Conservation (phyloP, 2,888 invertebrate genomes). For the Nomada hirtipes region DNA sequence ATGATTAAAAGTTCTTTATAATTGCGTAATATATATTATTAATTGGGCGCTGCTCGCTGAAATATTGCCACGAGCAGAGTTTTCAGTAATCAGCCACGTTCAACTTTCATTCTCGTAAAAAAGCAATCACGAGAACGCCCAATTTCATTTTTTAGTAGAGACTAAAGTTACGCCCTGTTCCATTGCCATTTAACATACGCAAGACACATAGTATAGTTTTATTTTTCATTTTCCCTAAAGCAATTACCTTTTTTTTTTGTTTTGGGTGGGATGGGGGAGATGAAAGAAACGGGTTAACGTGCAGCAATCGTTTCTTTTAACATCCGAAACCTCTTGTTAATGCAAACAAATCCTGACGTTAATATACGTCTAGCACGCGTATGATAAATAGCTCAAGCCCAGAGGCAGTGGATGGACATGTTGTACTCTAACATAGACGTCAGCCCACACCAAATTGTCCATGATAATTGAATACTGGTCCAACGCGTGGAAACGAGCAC, state of each 20-base stretch:
- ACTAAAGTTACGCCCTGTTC: slow-evolving; percentile 78
- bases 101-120: slow-evolving; percentile 37
- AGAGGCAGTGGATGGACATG: slow-evolving; percentile 82
- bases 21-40: slow-evolving; percentile 78
- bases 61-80: slow-evolving; percentile 38
- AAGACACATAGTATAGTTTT: slow-evolving; percentile 27
- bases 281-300: neutral
- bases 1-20: slow-evolving; percentile 81
- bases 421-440: slow-evolving; percentile 84
- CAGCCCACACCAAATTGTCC: slow-evolving; percentile 84
- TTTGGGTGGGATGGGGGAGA: neutral
- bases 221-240: slow-evolving; percentile 7
- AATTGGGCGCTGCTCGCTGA: slow-evolving; percentile 65
- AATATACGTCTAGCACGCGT: slow-evolving; percentile 61
- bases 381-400: slow-evolving; percentile 77
- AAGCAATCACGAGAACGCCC: slow-evolving; percentile 71
- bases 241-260: neutral
- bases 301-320: slow-evolving; percentile 1
- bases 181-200: slow-evolving; percentile 74
- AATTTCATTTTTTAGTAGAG: slow-evolving; percentile 75
- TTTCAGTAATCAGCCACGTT: slow-evolving; percentile 18
- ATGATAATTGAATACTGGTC: slow-evolving; percentile 78
- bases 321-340: slow-evolving; percentile 1
- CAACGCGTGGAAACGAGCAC: slow-evolving; percentile 61
- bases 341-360: neutral